phyloP scores from a whole-genome alignment of 2,888 invertebrate species.

The Amphipyra berbera region DNA sequence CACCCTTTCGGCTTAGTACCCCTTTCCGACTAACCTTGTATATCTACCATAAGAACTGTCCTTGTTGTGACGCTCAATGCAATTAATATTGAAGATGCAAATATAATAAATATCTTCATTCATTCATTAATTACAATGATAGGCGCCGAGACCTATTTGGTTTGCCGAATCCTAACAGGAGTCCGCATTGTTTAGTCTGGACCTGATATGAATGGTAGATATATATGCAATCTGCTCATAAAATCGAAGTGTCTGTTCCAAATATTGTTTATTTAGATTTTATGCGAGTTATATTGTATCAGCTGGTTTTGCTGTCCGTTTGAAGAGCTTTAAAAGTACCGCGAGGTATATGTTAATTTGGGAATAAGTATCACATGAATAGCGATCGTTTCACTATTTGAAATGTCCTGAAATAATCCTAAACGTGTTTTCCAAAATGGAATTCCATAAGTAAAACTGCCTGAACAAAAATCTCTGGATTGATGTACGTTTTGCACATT shows the following conservation, averaged over 20 bases:
- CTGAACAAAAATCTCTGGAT: too few species aligned
- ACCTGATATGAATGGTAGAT: constrained; percentile 25
- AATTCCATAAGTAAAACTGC: too few species aligned
- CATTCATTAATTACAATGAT: constrained; percentile 31
- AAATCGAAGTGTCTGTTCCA: constrained; percentile 29
- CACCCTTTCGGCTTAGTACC: too few species aligned
- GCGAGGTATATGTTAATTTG: not conserved
- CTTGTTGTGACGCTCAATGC: not conserved
- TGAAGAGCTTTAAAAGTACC: constrained; percentile 3
- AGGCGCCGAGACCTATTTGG: constrained; percentile 22
- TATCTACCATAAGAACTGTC: not conserved
- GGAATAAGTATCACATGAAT: not conserved
- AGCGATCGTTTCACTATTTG: too few species aligned
- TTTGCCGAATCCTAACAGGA: constrained; percentile 15
- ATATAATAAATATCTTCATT: constrained; percentile 30
- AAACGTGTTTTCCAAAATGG: too few species aligned
- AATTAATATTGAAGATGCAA: constrained; percentile 26
- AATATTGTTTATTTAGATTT: constrained; percentile 28
- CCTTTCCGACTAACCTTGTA: too few species aligned
- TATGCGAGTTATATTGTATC: constrained; percentile 22
- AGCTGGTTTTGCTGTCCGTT: constrained; percentile 7
- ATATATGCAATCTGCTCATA: constrained; percentile 13
- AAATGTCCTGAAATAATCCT: too few species aligned
- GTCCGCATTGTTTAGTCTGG: constrained; percentile 39
- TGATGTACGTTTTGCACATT: too few species aligned